Conservation (phyloP, 2,888 invertebrate genomes). For the Xanthia togata region DNA sequence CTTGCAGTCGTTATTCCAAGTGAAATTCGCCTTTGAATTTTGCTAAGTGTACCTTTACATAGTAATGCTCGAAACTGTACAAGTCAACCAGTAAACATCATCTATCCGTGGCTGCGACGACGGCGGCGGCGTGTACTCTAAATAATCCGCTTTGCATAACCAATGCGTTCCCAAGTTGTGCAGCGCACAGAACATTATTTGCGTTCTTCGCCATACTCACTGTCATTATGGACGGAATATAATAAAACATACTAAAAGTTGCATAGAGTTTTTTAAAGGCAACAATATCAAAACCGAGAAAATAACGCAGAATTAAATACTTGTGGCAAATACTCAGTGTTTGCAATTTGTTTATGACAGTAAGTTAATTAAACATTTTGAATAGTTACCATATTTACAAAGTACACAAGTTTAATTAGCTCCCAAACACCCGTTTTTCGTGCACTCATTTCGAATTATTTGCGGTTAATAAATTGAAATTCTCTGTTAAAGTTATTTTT, state of each 20-base stretch:
- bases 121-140: conserved; percentile 62
- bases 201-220: conserved; percentile 42
- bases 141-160: conserved; percentile 77
- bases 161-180: conserved; percentile 67
- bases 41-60: background rate
- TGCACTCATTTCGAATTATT: conserved; percentile 38
- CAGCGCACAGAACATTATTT: conserved; percentile 51
- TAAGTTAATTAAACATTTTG: conserved; percentile 32
- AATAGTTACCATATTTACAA: conserved; percentile 22
- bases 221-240: conserved; percentile 54
- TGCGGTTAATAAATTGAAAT: conserved; percentile 45
- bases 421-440: conserved; percentile 23
- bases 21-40: background rate
- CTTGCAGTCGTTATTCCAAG: background rate
- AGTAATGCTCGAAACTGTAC: background rate
- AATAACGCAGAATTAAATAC: background rate
- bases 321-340: background rate
- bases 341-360: conserved; percentile 5
- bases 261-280: conserved; percentile 17
- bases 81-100: conserved; percentile 62
- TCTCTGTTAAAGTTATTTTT: conserved; percentile 49
- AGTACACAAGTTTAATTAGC: conserved; percentile 41
- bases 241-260: conserved; percentile 20
- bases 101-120: conserved; percentile 24
- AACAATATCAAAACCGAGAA: background rate